A percentile compares a stretch with the other conserved stretches of the same genome.
These are phyloP conservation scores for Orthosia gracilis DNA, from an alignment of 2,888 invertebrate genomes.

Conservation along the genomic window DNA sequence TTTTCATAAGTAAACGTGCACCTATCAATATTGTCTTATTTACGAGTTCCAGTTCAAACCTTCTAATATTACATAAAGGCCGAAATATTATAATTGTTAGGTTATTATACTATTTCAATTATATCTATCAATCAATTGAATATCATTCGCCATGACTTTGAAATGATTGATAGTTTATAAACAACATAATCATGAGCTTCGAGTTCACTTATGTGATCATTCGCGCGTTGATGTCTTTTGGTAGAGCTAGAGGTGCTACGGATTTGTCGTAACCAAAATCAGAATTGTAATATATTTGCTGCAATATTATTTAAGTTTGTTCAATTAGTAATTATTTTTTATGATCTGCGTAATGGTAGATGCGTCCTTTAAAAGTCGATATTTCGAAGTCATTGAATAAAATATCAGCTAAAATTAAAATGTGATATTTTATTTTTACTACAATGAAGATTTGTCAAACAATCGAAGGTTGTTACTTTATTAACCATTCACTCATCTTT, in stretches of 20 bases:
- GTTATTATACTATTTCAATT: constrained; percentile 21
- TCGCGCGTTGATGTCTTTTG: constrained; percentile 60
- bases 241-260: constrained; percentile 18
- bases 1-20: constrained; percentile 51
- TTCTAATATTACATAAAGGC: constrained; percentile 40
- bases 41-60: constrained; percentile 13
- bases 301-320: neutral
- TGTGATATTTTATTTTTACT: neutral
- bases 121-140: constrained; percentile 41
- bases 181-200: neutral
- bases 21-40: constrained; percentile 29
- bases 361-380: neutral
- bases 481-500: constrained; percentile 38
- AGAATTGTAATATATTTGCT: neutral
- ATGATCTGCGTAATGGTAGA: no score
- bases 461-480: constrained; percentile 30
- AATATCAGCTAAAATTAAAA: neutral
- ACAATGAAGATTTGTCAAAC: constrained; percentile 15
- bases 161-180: constrained; percentile 43
- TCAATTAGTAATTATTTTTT: neutral
- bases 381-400: neutral
- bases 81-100: constrained; percentile 26
- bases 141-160: constrained; percentile 36
- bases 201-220: neutral
- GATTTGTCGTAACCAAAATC: constrained; percentile 11